These are phyloP conservation scores for Peromyscus attwateri DNA, from an alignment of 2,797 vertebrate species.

Conservation along the genomic window DNA sequence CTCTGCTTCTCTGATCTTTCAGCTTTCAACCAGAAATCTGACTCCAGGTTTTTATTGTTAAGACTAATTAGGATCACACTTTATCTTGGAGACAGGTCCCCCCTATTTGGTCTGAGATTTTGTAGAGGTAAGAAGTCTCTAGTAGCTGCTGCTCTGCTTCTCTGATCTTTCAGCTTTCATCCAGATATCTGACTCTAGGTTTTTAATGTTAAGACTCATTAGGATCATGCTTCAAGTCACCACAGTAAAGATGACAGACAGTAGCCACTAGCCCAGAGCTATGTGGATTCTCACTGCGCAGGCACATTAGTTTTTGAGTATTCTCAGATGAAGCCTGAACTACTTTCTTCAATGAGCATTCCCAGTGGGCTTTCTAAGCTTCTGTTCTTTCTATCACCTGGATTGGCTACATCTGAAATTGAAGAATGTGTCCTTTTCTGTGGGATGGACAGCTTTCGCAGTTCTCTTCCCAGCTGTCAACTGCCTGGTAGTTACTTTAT, in stretches of 20 bases:
- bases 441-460: accelerated
- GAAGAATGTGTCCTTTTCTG: neutral
- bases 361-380: neutral
- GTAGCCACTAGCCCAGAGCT: neutral
- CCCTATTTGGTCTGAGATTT: too few species aligned
- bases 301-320: accelerated
- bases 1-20: too few species aligned
- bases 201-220: too few species aligned
- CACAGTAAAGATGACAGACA: accelerated
- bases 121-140: too few species aligned
- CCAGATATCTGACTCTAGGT: too few species aligned
- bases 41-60: too few species aligned
- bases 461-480: neutral
- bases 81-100: too few species aligned
- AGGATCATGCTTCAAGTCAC: too few species aligned
- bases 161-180: too few species aligned
- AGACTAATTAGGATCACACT: too few species aligned
- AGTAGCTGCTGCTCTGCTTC: too few species aligned
- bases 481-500: neutral
- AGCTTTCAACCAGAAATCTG: too few species aligned
- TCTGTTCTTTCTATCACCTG: neutral
- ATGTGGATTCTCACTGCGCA: neutral
- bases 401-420: neutral
- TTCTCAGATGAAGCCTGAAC: neutral
- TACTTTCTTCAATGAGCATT: neutral